These are phyloP conservation scores for Lysiphlebus fabarum DNA, from an alignment of 1,140 invertebrate genomes.

Conservation along the genomic window DNA sequence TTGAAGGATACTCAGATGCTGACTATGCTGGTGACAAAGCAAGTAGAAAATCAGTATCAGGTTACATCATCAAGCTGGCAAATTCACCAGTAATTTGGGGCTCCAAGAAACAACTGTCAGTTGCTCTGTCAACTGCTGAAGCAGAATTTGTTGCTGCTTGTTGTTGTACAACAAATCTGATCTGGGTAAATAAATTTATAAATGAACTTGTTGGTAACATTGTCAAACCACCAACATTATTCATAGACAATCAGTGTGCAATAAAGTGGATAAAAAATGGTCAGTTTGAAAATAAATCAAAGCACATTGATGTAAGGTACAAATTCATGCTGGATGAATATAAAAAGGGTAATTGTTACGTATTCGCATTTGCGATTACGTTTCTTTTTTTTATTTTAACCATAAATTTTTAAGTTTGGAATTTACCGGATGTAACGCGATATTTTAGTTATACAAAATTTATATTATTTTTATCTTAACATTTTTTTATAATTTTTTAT, in stretches of 20 bases:
- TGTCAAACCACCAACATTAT: background rate
- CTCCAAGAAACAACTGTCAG: constrained; percentile 17
- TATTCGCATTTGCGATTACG: no score
- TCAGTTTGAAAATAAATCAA: constrained; percentile 33
- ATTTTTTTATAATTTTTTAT: no score
- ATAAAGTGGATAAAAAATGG: constrained; percentile 43
- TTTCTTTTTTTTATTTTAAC: no score
- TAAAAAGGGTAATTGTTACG: constrained; percentile 16
- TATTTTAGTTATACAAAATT: no score
- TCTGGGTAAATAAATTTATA: constrained; percentile 33
- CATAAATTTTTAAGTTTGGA: no score
- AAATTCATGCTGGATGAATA: constrained; percentile 37
- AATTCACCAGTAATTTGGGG: constrained; percentile 16
- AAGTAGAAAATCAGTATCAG: constrained; percentile 14
- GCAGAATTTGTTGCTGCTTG: constrained; percentile 51
- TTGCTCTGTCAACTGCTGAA: constrained; percentile 40
- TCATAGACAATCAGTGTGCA: constrained; percentile 37
- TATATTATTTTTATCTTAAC: no score
- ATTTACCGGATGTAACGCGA: no score
- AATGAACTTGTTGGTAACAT: constrained; percentile 28
- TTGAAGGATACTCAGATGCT: constrained; percentile 25
- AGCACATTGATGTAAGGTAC: constrained; percentile 41
- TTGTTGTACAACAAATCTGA: constrained; percentile 41
- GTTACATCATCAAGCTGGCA: constrained; percentile 6
- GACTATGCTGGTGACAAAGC: constrained; percentile 29